Base-by-base conservation (phyloP, 2,113 vertebrate species). In the Martes martes region DNA sequence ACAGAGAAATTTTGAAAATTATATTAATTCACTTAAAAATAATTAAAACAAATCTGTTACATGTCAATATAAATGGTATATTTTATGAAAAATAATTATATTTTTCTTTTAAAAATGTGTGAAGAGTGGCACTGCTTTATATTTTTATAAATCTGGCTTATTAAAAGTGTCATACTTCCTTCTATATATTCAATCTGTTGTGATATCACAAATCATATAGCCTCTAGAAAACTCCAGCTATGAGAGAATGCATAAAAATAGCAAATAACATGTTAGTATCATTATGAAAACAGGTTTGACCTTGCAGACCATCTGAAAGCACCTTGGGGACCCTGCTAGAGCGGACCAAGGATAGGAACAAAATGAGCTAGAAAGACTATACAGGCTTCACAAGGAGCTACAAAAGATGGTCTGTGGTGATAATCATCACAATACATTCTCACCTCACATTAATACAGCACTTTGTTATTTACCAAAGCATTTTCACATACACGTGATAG, bases 281-380 rank as follows among this genome's bases (percentile, higher is more conserved):
- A 87, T 67, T 79, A 96, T 55, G 71, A 93, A 96, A 96, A 90
- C 4, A 71, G 28, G n/a, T 93, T 90, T 96, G 86, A 95, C 21
- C 57, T 96, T 74, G 9, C 2, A 89, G 55, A 45, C 3, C 4
- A 24, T 74, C 31, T 57, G 31, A 88, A 96, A 93, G 26, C n/a
- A 76, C 63, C 57, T 61, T 74, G n/a, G 24, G 14, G 10, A 78
- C 16, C 59, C 55, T 88, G 73, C 52, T 31, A 59, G n/a, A 26
- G 31, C 24, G 79, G 11, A 73, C 18, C 21, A 47, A 87, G 15
- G 19, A 69, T 4, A 91, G 13, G 9, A 92, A 81, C 13, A 65
- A 63, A 91, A 82, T 59, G 65, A 50, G 23, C 28, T 83, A 39
- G 69, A 93, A 96, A 84, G 87, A 52, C 6, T 63, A 83, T 33